phyloP scores from a whole-genome alignment of 2,113 vertebrate genomes.

The Etheostoma spectabile region DNA sequence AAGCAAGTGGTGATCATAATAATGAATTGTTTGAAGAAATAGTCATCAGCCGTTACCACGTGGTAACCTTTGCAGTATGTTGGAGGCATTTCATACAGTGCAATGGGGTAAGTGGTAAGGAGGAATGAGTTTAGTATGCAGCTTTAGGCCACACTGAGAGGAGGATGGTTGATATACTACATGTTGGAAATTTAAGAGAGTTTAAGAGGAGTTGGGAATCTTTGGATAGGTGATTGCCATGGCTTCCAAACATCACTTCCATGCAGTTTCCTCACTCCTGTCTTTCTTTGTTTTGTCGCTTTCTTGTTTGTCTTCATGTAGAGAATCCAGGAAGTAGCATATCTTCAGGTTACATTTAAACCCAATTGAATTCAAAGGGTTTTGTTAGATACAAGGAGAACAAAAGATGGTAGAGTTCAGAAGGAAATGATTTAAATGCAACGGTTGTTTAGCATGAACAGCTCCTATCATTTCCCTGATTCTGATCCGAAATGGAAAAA shows the following conservation, averaged over 20 bases:
- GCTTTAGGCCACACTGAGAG: conserved; percentile 7
- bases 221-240: background rate
- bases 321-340: background rate
- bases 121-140: background rate
- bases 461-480: background rate
- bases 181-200: conserved; percentile 9
- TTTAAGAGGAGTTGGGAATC: background rate
- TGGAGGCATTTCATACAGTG: no score
- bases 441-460: background rate
- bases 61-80: no score
- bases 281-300: conserved; percentile 1
- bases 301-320: background rate
- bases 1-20: no score
- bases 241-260: background rate
- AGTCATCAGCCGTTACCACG: no score
- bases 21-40: no score
- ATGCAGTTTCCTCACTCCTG: background rate
- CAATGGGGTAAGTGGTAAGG: no score
- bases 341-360: background rate
- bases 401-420: background rate
- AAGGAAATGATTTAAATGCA: background rate
- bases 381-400: background rate
- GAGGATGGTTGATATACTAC: background rate
- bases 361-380: background rate
- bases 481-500: background rate